These are phyloP conservation scores for Sander vitreus DNA, from an alignment of 2,113 vertebrate genomes.

Conservation along the genomic window DNA sequence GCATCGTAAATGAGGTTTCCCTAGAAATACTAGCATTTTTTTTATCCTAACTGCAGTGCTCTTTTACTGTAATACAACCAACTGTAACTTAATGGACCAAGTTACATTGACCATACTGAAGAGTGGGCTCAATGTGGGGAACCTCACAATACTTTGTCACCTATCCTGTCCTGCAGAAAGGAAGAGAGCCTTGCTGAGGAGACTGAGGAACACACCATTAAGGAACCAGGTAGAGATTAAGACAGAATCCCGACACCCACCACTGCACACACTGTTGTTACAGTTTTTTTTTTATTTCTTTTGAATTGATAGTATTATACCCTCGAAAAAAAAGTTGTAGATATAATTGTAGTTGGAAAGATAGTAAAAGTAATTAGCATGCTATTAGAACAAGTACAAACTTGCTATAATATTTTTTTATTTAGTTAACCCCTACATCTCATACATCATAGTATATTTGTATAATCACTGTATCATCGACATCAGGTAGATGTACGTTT, in stretches of 20 bases:
- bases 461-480: neutral
- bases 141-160: neutral
- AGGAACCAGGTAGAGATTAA: conserved; percentile 45
- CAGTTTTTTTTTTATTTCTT: neutral
- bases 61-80: neutral
- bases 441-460: neutral
- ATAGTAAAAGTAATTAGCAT: neutral
- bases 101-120: neutral
- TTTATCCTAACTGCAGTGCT: neutral
- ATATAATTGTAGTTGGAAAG: neutral
- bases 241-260: neutral
- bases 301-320: neutral
- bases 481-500: neutral
- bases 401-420: neutral
- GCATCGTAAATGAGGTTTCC: neutral
- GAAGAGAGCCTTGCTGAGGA: conserved; percentile 42
- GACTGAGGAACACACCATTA: neutral
- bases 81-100: neutral
- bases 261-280: neutral
- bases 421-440: neutral
- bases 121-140: neutral
- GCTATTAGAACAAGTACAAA: neutral
- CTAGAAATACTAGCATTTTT: neutral
- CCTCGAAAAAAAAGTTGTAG: neutral
- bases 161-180: conserved; percentile 56